Conservation (phyloP, 2,113 vertebrate species). For the Burhinus bistriatus region DNA sequence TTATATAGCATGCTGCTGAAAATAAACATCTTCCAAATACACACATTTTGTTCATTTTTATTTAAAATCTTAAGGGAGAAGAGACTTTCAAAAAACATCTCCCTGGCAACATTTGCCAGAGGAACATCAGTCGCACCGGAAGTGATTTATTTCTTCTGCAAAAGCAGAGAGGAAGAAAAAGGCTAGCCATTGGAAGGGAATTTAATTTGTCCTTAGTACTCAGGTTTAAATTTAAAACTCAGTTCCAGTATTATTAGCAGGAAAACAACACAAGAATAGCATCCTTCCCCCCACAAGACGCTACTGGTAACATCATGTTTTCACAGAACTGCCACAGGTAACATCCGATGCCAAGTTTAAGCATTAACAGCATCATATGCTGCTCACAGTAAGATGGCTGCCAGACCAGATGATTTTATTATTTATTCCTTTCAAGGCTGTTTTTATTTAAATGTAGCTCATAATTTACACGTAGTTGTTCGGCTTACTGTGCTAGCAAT, state of each 20-base stretch:
- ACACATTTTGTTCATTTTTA: background rate
- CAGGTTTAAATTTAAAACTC: background rate
- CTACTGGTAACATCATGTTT: background rate
- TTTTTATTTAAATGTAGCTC: background rate
- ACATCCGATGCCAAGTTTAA: background rate
- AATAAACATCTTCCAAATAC: fast-evolving
- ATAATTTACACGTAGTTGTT: fast-evolving
- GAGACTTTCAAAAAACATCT: background rate
- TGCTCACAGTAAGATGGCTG: slow-evolving; percentile 33
- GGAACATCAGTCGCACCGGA: background rate
- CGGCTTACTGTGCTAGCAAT: background rate
- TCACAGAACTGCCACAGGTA: background rate
- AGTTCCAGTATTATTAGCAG: background rate
- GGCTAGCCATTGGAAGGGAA: background rate
- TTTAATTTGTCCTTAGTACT: background rate
- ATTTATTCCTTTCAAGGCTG: background rate
- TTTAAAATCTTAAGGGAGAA: background rate
- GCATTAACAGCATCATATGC: background rate
- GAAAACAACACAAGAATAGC: background rate
- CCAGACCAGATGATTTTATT: background rate
- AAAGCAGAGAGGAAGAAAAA: background rate
- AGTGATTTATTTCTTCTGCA: background rate
- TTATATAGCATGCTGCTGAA: background rate
- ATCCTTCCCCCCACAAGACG: background rate
- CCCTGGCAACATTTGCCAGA: background rate